Percentiles rank a stretch among this genome's conserved stretches.
Conservation (phyloP, 1,140 invertebrate genomes). For the Papilio machaon region DNA sequence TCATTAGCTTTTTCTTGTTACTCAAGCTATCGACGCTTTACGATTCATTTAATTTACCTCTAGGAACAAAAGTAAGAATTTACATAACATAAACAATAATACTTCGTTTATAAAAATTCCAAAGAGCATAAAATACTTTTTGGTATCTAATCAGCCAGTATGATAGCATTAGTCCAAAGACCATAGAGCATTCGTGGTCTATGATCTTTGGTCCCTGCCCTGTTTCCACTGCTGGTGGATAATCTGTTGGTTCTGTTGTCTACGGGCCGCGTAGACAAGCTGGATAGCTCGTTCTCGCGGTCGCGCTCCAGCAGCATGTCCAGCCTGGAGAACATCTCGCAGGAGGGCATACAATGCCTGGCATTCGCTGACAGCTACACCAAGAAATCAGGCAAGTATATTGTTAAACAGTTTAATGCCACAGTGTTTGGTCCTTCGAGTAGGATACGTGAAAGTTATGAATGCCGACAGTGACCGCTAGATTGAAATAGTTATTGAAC, state of each 20-base stretch:
- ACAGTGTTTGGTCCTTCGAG: background rate
- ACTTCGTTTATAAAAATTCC: background rate
- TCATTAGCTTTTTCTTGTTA: too few species aligned
- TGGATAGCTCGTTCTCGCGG: conserved; percentile 97
- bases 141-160: conserved; percentile 14
- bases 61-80: background rate
- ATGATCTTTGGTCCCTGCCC: conserved; percentile 42
- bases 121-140: background rate
- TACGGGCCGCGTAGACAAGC: conserved; percentile 94
- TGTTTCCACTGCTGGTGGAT: conserved; percentile 49
- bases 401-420: background rate
- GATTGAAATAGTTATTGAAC: background rate
- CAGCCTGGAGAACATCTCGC: conserved; percentile 97
- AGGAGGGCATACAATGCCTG: conserved; percentile 97
- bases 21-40: too few species aligned
- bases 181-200: conserved; percentile 46
- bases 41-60: background rate
- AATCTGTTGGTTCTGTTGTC: conserved; percentile 71
- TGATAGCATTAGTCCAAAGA: conserved; percentile 42
- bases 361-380: conserved; percentile 97
- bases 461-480: background rate
- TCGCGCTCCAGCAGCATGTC: conserved; percentile 98
- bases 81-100: too few species aligned
- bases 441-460: background rate
- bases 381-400: conserved; percentile 92